Base-by-base conservation (phyloP, 2,797 vertebrate species). In the Hirundo rustica region DNA sequence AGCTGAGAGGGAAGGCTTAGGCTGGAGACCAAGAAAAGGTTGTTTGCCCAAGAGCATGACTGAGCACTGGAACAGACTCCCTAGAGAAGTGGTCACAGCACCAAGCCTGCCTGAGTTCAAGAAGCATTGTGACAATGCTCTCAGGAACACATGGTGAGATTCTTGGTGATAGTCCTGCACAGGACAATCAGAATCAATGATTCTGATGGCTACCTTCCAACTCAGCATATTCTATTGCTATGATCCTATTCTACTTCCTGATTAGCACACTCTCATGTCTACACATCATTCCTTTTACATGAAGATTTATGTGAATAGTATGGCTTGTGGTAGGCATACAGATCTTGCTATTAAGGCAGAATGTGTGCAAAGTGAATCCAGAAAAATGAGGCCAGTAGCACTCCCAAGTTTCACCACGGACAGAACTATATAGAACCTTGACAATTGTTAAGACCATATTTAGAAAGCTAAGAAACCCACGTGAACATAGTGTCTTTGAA, bases 71-170 rank as follows among this genome's bases (percentile, higher is more conserved):
- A 71, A 44, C 15, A 64, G 50, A 15, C 16, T 87, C 13, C 18
- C 6, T 44, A 65, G 66, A 38, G 13, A 50, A 32, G 10, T 20
- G 22, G 16, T 23, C 66, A 57, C 18, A 44, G 36, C 8, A 44
- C 18, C 42, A 71, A 25, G 3, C 11, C 34, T 34, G 9, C 4
- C 20, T 7, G 74, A 27, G 15, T 19, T 50, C 30, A 32, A 71
- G 32, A 22, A 19, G 15, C 1, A 0, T 34, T 44, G 54, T 50
- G 34, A 70, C 11, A 55, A 22, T 0, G 3, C 4, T 57, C 26
- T 32, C 21, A 44, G 21, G 17, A 5, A 32, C 13, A 36, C 26
- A 11, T 16, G 10, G 14, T 71, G 14, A 22, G 30, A 48, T 5
- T 64, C 30, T 34, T 55, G 42, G 17, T 55, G 20, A 11, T 4